Base-by-base conservation (phyloP, 2,113 vertebrate species). In the Drymodes brunneopygia region DNA sequence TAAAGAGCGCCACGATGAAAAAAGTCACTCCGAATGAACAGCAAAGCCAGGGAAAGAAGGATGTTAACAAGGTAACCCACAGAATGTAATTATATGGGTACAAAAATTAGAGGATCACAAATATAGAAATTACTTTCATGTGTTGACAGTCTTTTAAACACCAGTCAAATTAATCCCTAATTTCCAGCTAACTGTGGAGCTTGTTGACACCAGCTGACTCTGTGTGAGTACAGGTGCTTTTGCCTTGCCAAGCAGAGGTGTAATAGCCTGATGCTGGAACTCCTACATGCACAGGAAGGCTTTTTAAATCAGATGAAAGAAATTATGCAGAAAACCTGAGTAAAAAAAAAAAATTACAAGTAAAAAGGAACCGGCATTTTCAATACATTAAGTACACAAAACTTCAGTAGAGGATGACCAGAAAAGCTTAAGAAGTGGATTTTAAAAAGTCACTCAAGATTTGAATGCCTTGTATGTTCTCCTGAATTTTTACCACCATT, bases 1-100 rank as follows among this genome's bases (percentile, higher is more conserved):
- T 91, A 90, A 91, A 91, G 77, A 83, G 50, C 2, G 23, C 48
- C 12, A 6, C 35, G 86, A 61, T 69, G 57, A 65, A 83, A 86
- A 70, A 93, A 88, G 10, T 25, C 42, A n/a, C 25, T 6, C 28
- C 89, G 82, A 88, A n/a, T 25, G 86, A 86, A 67, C 10, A 89
- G 8, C 61, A 72, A 60, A 95, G 28, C 11, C 23, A 23, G 14
- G 12, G 7, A 61, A 87, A 85, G 42, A 75, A 53, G 33, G 31
- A 57, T 92, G n/a, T 44, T 87, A 50, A 91, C 33, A 81, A 71
- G 60, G 85, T 22, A 90, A 79, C 22, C 15, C 53, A 61, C 27
- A 15, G 47, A 89, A 53, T 51, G 16, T 19, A 86, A 86, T 64
- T 74, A 48, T 40, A 70, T 33, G 17, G 35, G 13, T 19, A 65